Conservation (phyloP, 2,888 invertebrate genomes). For the Rhyacophila evoluta region DNA sequence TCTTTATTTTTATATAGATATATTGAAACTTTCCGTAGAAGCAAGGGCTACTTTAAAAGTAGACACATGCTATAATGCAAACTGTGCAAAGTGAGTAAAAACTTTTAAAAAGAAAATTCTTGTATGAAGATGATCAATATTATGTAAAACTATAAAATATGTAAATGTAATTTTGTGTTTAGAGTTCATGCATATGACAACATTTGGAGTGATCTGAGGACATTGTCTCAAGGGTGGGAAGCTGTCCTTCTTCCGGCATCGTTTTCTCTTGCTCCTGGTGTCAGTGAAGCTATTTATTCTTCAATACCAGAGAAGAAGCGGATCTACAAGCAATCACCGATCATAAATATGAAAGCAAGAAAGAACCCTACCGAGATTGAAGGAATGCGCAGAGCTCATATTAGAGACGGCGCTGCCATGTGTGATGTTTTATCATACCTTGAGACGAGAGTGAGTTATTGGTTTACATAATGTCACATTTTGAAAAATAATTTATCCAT, state of each 20-base stretch:
- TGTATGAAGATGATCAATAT: too few species aligned
- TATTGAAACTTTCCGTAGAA: conserved; percentile 72
- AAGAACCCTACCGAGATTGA: conserved; percentile 85
- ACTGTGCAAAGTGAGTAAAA: conserved; percentile 74
- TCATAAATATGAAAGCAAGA: conserved; percentile 86
- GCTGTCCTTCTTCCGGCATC: conserved; percentile 77
- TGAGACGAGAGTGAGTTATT: conserved; percentile 73
- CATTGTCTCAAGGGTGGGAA: conserved; percentile 73
- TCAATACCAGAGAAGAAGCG: conserved; percentile 72
- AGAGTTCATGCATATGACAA: conserved; percentile 78
- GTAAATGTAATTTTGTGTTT: too few species aligned
- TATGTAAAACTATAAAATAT: too few species aligned
- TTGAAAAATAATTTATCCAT: too few species aligned
- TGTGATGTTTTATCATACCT: conserved; percentile 86
- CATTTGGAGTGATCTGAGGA: conserved; percentile 78
- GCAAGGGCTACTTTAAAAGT: conserved; percentile 68
- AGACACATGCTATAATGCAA: conserved; percentile 72
- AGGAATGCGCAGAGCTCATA: conserved; percentile 87
- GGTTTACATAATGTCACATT: too few species aligned
- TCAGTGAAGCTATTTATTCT: conserved; percentile 77
- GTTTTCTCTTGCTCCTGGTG: conserved; percentile 79
- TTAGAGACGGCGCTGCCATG: conserved; percentile 90
- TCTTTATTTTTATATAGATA: conserved; percentile 78
- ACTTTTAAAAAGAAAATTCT: too few species aligned
- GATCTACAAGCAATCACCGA: conserved; percentile 79